Evolutionary conservation across 30 jellyfish, hydroid and myxozoan species (phyloP).

Genomic region (Aurelia aurita complex sp. Pacific): DNA sequence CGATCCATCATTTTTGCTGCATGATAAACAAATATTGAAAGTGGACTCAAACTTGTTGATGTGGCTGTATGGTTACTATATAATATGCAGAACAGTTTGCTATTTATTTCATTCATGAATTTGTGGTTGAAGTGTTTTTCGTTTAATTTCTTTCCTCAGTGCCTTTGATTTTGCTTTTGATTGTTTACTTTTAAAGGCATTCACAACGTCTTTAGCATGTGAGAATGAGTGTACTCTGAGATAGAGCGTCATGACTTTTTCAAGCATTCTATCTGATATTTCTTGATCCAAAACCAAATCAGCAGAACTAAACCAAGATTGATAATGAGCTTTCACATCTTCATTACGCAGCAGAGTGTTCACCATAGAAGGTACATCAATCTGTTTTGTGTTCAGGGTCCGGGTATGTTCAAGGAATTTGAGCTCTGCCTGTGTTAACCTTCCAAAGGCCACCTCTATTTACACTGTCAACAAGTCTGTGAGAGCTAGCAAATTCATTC

Average conservation of each 20-base stretch:
- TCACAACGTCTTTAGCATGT: too few species aligned
- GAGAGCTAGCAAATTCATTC: conserved; percentile 15
- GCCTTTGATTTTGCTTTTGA: too few species aligned
- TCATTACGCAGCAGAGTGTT: conserved; percentile 2
- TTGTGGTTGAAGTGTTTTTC: too few species aligned
- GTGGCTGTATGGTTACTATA: too few species aligned
- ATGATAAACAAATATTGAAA: too few species aligned
- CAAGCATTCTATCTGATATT: neutral
- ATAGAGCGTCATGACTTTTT: neutral
- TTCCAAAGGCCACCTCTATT: conserved; percentile 39
- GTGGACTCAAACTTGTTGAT: too few species aligned
- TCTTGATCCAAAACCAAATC: neutral
- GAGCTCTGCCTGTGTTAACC: conserved; percentile 34
- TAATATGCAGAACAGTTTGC: too few species aligned
- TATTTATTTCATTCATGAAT: too few species aligned
- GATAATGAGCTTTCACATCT: conserved; percentile 6
- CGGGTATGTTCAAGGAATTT: conserved; percentile 13
- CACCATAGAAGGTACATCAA: conserved; percentile 19
- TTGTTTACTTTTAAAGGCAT: too few species aligned
- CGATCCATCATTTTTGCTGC: too few species aligned
- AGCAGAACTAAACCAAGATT: conserved; percentile 29
- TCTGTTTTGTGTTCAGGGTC: neutral
- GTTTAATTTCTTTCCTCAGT: too few species aligned
- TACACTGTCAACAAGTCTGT: conserved; percentile 32
- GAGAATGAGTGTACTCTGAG: too few species aligned